A percentile compares a stretch with the other conserved stretches of the same genome.
These are phyloP conservation scores for Druceiella hillmani DNA, from an alignment of 2,888 invertebrate species.

Conservation along the genomic window DNA sequence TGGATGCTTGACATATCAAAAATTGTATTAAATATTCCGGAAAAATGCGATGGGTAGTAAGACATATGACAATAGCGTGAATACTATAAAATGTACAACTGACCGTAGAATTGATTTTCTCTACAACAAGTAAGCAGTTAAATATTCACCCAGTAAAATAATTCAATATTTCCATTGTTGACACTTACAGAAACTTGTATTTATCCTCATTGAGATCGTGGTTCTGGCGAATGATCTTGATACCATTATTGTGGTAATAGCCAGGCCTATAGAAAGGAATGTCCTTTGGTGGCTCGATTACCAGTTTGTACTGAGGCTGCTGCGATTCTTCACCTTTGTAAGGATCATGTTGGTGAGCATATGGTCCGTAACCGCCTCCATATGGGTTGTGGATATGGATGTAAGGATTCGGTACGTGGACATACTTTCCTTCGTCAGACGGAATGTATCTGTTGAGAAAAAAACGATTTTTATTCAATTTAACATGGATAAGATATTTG, in stretches of 20 bases:
- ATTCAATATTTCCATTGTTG: neutral
- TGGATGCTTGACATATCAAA: conserved; percentile 13
- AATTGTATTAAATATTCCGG: conserved; percentile 16
- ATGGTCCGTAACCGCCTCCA: conserved; percentile 40
- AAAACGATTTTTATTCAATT: no score
- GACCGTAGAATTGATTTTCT: no score
- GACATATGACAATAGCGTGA: no score
- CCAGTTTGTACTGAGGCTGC: conserved; percentile 35
- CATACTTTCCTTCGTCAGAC: conserved; percentile 45
- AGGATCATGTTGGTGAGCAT: conserved; percentile 43
- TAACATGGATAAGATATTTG: no score
- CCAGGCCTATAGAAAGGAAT: conserved; percentile 46
- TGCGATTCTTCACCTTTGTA: conserved; percentile 46
- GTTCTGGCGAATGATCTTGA: conserved; percentile 46
- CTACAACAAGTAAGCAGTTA: no score
- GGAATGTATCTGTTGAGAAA: conserved; percentile 41
- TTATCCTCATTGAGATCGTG: conserved; percentile 47
- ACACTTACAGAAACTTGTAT: conserved; percentile 49
- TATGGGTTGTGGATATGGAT: conserved; percentile 48
- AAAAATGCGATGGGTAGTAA: conserved; percentile 11
- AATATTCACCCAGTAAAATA: no score
- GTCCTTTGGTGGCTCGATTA: conserved; percentile 35
- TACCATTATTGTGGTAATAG: conserved; percentile 49
- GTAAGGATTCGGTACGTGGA: conserved; percentile 50
- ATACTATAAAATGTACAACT: no score